A percentile compares a stretch with the other conserved stretches of the same genome.
These are phyloP conservation scores for Gonioctena quinquepunctata DNA, from an alignment of 1,140 invertebrate genomes.

Conservation along the genomic window DNA sequence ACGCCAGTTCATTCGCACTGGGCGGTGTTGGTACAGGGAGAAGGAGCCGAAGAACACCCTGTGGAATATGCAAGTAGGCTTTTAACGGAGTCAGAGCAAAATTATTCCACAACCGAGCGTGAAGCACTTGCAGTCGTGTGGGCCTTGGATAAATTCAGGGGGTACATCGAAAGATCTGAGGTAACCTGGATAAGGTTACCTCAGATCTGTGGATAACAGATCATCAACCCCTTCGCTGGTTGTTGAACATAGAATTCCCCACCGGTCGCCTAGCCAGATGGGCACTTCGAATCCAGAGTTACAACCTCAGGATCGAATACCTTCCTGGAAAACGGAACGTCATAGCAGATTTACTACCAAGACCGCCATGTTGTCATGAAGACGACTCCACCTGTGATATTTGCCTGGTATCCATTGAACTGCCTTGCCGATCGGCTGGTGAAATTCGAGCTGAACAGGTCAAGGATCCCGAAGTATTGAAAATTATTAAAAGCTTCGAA, in stretches of 20 bases:
- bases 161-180: too few relatives aligned
- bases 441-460: neutral
- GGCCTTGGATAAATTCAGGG: constrained; percentile 41
- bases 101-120: too few relatives aligned
- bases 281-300: too few relatives aligned
- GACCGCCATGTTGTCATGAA: constrained; percentile 20
- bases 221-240: too few relatives aligned
- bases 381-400: constrained; percentile 23
- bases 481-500: neutral
- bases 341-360: neutral
- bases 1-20: too few relatives aligned
- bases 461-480: neutral
- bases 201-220: too few relatives aligned
- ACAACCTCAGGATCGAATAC: neutral
- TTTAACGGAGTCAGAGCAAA: too few relatives aligned
- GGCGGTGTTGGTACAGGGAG: too few relatives aligned
- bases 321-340: neutral
- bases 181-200: too few relatives aligned
- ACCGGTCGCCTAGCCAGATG: neutral
- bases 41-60: too few relatives aligned
- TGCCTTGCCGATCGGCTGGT: too few relatives aligned
- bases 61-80: too few relatives aligned
- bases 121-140: constrained; percentile 55
- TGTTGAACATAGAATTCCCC: neutral
- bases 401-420: neutral